Base-by-base conservation (phyloP, 2,888 invertebrate species). In the Bursaphelenchus okinawaensis region DNA sequence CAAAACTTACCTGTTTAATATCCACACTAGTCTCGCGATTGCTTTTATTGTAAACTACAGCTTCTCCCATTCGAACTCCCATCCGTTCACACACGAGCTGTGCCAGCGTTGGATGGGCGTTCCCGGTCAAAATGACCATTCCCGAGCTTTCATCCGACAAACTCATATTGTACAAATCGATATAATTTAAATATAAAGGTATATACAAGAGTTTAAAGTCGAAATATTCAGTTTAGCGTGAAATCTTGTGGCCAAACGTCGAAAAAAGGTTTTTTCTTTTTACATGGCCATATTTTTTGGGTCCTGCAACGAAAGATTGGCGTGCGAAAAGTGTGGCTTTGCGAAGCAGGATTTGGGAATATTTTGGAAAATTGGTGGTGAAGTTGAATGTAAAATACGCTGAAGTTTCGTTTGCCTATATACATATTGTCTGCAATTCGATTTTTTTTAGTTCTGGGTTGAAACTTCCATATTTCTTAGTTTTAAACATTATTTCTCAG, bases 21-120 rank as follows among this genome's bases (percentile, higher is more conserved):
- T 68, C 68, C 20, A 68, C 68, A 28, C 40, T 66, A 16, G 68
- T 68, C 27, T 68, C 68, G 16, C 71, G 58, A 60, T 68, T 68
- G n/a, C 66, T 54, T 23, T 71, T 71, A 28, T 68, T 68, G 62
- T 68, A 68, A 22, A 68, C 68, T 51, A 50, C 69, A 20, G 71
- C 71, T 24, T 66, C 65, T 50, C 71, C 68, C 27, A 67, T 55
- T 8, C 65, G 57, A 12, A 62, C 62, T 8, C 68, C 68, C 58
- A 68, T 28, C 7, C 69, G 62, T 8, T 63, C 65, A 19, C 70
- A 70, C 16, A 68, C 70, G 20, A 68, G 52, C 52, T 68, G 29
- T 9, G 63, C 55, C 16, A 68, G 52, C 6, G 57, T 55, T 7
- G 69, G 69, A 57, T 68, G 68, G n/a, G 68, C 64, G 19, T 68